Conservation (phyloP, 2,797 vertebrate genomes). For the Orestias chungarensis region DNA sequence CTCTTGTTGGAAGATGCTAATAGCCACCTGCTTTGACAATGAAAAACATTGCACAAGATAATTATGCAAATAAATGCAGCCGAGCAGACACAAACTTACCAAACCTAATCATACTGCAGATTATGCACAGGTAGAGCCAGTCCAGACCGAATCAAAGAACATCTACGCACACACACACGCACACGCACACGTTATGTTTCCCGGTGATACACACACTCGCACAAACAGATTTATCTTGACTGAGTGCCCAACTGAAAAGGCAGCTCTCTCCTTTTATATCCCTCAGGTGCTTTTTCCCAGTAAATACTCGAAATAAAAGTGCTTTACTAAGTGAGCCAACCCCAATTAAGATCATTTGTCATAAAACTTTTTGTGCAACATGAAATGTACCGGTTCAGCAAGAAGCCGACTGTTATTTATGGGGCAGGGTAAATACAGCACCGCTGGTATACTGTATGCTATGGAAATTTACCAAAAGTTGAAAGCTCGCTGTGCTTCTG, state of each 20-base stretch:
- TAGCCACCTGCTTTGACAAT: slow-evolving; percentile 42
- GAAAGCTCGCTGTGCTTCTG: slow-evolving; percentile 30
- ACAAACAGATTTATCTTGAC: slow-evolving; percentile 24
- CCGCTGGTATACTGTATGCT: slow-evolving; percentile 33
- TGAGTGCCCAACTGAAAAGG: slow-evolving; percentile 22
- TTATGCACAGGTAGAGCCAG: slow-evolving; percentile 31
- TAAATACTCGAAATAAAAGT: slow-evolving; percentile 61
- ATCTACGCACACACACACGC: slow-evolving; percentile 1
- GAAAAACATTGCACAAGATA: slow-evolving; percentile 42
- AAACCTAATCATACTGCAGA: slow-evolving; percentile 35
- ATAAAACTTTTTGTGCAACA: slow-evolving; percentile 54
- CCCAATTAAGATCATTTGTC: slow-evolving; percentile 71
- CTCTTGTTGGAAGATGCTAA: slow-evolving; percentile 50
- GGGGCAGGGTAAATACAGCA: slow-evolving; percentile 16
- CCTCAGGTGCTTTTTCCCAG: slow-evolving; percentile 54
- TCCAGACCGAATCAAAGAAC: slow-evolving; percentile 34
- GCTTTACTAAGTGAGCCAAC: slow-evolving; percentile 43
- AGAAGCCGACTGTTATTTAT: slow-evolving; percentile 55
- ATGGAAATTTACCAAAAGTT: slow-evolving; percentile 18
- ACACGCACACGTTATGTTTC: slow-evolving; percentile 5
- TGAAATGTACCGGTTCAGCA: slow-evolving; percentile 54
- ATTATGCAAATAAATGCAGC: slow-evolving; percentile 52
- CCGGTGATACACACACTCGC: not conserved
- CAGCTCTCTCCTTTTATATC: slow-evolving; percentile 41
- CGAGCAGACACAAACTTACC: slow-evolving; percentile 10